Base-by-base conservation (phyloP, 2,888 invertebrate genomes). In the Tetrapedia diversipes region DNA sequence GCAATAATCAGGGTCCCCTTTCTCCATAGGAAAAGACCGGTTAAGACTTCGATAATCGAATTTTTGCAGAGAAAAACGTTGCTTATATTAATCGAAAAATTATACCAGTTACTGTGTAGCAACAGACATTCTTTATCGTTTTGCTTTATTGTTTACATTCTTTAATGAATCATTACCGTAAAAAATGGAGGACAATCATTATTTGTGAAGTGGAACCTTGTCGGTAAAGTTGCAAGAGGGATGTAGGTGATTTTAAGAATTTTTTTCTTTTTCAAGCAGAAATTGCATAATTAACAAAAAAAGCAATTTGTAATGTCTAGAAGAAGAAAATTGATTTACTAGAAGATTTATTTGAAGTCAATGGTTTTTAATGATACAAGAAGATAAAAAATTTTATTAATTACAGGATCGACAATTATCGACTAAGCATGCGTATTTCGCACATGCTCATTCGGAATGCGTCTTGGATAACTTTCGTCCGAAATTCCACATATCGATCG, bases 401-500 rank as follows among this genome's bases (percentile, higher is more conserved):
- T 56, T n/a, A 22, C 34, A 27, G 37, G 10, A 37, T 16, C 27
- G 22, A 41, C 32, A 43, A 14, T 14, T 22, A 51, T 56, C 34
- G 34, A 71, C 43, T 29, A 19, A 41, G 49, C 3, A 24, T 16
- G 47, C n/a, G 11, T 56, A 64, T 53, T 45, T 68, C 63, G 75
- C 63, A 77, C 76, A 74, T 74, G 76, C 75, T 11, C 75, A 24
- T 54, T 75, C 37, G 60, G 53, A 34, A 27, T 60, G 34, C 47
- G n/a, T 43, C 37, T 27, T 19, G 39, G 43, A 14, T 57, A 57
- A 43, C 49, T 59, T 51, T 49, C 49, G 60, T 60, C 11, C 63
- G 56, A 74, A 61, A 76, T 73, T 76, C 63, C n/a, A 39, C 29
- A 37, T 67, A 77, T 77, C 76, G 74, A 74, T 68, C 63, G 59